These are phyloP conservation scores for Phymatocera aterrima DNA, from an alignment of 2,888 invertebrate species.

Conservation along the genomic window DNA sequence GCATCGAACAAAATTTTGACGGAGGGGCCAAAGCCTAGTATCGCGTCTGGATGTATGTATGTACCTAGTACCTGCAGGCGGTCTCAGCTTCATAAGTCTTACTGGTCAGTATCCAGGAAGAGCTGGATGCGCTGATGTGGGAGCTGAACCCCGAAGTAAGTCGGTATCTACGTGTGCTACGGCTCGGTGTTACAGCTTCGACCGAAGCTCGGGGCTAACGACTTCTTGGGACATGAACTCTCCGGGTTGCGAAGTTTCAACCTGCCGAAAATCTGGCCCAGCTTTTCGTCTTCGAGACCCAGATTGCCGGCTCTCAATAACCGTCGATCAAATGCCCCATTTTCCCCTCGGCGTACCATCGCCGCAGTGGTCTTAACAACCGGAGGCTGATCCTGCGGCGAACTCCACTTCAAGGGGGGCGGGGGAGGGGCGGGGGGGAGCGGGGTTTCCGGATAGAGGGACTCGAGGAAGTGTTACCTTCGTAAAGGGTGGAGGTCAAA, in stretches of 20 bases:
- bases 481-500: not conserved
- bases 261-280: constrained; percentile 10
- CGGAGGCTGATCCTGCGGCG: not conserved
- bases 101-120: not conserved
- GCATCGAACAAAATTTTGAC: not conserved
- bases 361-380: not conserved
- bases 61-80: not conserved
- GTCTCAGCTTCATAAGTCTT: not conserved
- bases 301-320: constrained; percentile 26
- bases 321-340: constrained; percentile 16
- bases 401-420: constrained; percentile 6
- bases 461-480: not conserved
- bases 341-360: not conserved
- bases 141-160: not conserved
- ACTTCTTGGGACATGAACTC: constrained; percentile 26
- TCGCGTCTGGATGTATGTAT: not conserved
- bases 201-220: constrained; percentile 19
- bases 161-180: not conserved
- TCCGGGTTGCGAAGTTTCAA: not conserved
- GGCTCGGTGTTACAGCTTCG: not conserved
- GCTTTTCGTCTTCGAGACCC: not conserved
- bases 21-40: not conserved
- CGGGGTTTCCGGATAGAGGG: not conserved
- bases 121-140: not conserved
- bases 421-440: too few relatives aligned